Base-by-base conservation (phyloP, 92 coral and sea anemone genomes). In the Metridium senile region DNA sequence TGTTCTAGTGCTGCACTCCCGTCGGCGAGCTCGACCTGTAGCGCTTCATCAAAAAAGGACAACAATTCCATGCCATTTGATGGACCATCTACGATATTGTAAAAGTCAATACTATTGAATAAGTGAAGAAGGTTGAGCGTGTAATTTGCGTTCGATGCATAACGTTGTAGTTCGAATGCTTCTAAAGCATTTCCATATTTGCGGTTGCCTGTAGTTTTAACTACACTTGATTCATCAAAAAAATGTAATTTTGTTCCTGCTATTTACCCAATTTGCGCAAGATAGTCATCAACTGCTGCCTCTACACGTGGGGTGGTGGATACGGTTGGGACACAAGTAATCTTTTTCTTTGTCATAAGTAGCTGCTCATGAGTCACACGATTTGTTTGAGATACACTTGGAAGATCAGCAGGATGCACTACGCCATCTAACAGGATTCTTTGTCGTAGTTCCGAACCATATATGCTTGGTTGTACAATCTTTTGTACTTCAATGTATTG, bases 141-240 rank as follows among this genome's bases (percentile, higher is more conserved):
- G 52, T 85, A 85, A 29, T 76, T 89, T 6, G 93, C 87, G 63
- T 85, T 81, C 11, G 93, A 89, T 17, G 85, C 85, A 63, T 85
- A 89, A 11, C 87, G 74, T 39, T 89, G 89, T 29, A 85, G 54
- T 64, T 89, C 93, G n/a, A 72, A 49, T 26, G 93, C 87, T 16
- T 74, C 26, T 46, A 11, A 62, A 23, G 93, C 75, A 53, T 64
- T 81, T 64, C 87, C 82, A 72, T 81, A 76, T 32, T 19, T 80
- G 71, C 84, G 71, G 47, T 81, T 86, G 32, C 82, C 81, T 1
- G 90, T 80, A 30, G 86, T 75, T 56, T 63, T 82, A 9, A 66
- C 47, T 0, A 86, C 51, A 45, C 51, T 45, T 7, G 9, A 45
- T 45, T 45, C 51, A 45, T 45, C 51, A 45, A 45, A 45, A 52